A percentile compares a stretch with the other conserved stretches of the same genome.
Evolutionary conservation across 2,113 vertebrate genomes (phyloP).

Genomic region (Leiothrix lutea): DNA sequence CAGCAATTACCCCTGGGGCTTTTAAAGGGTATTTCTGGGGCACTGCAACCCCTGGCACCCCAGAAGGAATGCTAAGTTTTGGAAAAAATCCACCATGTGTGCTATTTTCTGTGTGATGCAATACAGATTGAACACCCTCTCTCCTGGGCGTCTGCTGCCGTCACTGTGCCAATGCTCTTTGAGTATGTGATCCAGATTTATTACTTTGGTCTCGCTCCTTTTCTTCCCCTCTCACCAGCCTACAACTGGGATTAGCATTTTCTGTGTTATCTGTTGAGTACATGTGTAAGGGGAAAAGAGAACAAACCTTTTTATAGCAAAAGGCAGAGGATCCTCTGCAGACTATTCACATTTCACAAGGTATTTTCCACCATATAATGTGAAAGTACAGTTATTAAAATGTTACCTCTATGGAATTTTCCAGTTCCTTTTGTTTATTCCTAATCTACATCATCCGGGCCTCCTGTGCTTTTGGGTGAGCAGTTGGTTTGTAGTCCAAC

Average conservation of each 20-base stretch:
- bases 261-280: background rate
- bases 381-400: background rate
- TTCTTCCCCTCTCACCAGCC: background rate
- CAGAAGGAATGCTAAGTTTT: background rate
- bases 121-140: background rate
- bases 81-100: background rate
- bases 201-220: background rate
- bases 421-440: constrained; percentile 39
- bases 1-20: background rate
- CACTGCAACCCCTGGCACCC: background rate
- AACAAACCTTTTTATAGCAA: background rate
- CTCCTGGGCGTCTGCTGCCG: background rate
- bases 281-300: background rate
- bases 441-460: background rate
- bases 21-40: background rate
- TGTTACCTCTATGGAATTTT: constrained; percentile 21
- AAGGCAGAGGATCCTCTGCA: background rate
- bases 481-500: background rate
- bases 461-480: background rate
- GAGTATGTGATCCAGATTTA: background rate
- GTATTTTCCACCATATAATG: background rate
- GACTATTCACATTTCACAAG: background rate
- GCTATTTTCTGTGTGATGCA: background rate
- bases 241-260: background rate
- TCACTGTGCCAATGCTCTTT: background rate